Evolutionary conservation across 2,113 vertebrate species (phyloP), one percentile per base, ranked within the genome.

Genomic region (Apodemus speciosus): DNA sequence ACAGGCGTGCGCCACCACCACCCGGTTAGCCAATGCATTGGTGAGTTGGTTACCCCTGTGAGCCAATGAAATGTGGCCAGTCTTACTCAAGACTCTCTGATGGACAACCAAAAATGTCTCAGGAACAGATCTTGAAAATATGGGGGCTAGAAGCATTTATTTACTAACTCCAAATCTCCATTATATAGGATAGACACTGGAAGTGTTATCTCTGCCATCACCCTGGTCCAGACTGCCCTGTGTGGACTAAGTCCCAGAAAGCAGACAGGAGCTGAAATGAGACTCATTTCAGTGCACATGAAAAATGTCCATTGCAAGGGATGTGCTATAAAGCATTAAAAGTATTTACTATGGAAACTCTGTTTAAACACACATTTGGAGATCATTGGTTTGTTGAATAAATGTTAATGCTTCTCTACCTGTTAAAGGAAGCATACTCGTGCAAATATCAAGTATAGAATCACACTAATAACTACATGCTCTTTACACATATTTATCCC

Each of bases 181-280:
- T 20, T 85, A 15, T 35, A 9, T 30, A 46, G 15, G 27, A 9
- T 49, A 30, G 40, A 30, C 5, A 1, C 40, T 64, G 11, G 23
- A 30, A 77, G 14, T 62, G 51, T 66, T 72, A n/a, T 35, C 51
- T 71, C 16, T 15, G 0, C n/a, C 43, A 64, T 18, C 5, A 1
- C 25, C 10, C 2, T 15, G 85, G 77, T 90, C 23, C 27, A 21
- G 46, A 43, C 18, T 72, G 14, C 4, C 40, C 38, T 68, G 38
- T 68, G 35, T 92, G 69, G 38, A 25, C 40, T 90, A 72, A 87
- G 40, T 73, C 95, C 49, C 86, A 73, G 49, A 87, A 87, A 87
- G 76, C 7, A 66, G 75, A 46, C 0, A 53, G n/a, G 83, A 92
- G 38, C 6, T 66, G 23, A 23, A 2, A 32, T 15, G 60, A 25